A percentile compares a stretch with the other conserved stretches of the same genome.
Evolutionary conservation across 2,113 vertebrate genomes (phyloP).

Genomic region (Syngnathus floridae): DNA sequence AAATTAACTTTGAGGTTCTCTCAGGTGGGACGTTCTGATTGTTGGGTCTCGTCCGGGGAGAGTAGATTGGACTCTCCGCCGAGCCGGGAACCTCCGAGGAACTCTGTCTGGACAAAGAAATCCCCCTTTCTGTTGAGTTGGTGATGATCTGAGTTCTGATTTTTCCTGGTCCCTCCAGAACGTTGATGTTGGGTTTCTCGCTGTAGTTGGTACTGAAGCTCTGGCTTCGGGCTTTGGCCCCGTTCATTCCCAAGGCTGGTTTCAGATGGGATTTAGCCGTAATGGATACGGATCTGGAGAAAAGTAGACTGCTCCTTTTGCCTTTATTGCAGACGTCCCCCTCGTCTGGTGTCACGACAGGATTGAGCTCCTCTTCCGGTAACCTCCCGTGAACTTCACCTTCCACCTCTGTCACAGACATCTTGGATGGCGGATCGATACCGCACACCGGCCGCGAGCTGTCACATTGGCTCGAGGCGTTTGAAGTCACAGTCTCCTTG

Average conservation of each 20-base stretch:
- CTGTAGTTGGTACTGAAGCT: slow-evolving; percentile 81
- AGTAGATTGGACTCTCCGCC: slow-evolving; percentile 52
- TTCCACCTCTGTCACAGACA: slow-evolving; percentile 40
- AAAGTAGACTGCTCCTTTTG: slow-evolving; percentile 71
- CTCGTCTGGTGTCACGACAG: slow-evolving; percentile 35
- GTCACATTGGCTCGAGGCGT: slow-evolving; percentile 46
- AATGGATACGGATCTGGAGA: slow-evolving; percentile 79
- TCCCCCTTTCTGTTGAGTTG: slow-evolving; percentile 84
- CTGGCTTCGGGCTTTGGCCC: slow-evolving; percentile 89
- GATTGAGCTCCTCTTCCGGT: slow-evolving; percentile 39
- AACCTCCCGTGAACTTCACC: slow-evolving; percentile 47
- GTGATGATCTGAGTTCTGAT: slow-evolving; percentile 88
- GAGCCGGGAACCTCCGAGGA: slow-evolving; percentile 56
- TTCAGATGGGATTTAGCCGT: slow-evolving; percentile 79
- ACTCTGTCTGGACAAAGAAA: slow-evolving; percentile 78
- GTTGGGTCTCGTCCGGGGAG: slow-evolving; percentile 55
- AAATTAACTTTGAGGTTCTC: slow-evolving; percentile 60
- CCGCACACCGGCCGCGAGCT: slow-evolving; percentile 14
- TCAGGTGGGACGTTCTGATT: slow-evolving; percentile 71
- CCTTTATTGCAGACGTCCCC: slow-evolving; percentile 45
- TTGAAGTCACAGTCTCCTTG: slow-evolving; percentile 66
- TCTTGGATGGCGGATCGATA: slow-evolving; percentile 41
- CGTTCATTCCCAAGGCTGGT: slow-evolving; percentile 88
- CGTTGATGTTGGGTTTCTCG: slow-evolving; percentile 69
- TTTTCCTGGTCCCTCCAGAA: slow-evolving; percentile 70